Percentiles rank a stretch among this genome's conserved stretches.
These are phyloP conservation scores for Drosophila mimetica DNA, from an alignment of 2,888 invertebrate species.

Conservation along the genomic window DNA sequence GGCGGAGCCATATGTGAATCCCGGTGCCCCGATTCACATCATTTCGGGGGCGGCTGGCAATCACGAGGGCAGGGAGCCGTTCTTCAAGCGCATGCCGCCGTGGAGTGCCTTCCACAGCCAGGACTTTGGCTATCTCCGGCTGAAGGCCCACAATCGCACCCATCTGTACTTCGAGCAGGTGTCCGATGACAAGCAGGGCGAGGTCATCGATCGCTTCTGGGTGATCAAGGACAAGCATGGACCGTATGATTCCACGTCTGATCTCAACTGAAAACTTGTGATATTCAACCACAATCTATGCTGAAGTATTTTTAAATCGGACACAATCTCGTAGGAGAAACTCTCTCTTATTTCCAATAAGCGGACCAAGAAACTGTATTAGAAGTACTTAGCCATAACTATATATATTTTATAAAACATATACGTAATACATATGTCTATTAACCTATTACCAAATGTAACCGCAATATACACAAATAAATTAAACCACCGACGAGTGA, in stretches of 20 bases:
- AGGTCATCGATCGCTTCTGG: constrained; percentile 89
- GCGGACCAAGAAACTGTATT: constrained; percentile 1
- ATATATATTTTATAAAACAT: not conserved
- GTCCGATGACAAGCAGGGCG: constrained; percentile 89
- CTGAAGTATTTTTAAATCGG: not conserved
- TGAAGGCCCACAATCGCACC: constrained; percentile 91
- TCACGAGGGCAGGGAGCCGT: constrained; percentile 92
- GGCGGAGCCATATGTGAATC: constrained; percentile 86
- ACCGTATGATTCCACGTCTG: constrained; percentile 47
- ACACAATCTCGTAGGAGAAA: too few relatives aligned
- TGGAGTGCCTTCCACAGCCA: constrained; percentile 94
- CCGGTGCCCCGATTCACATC: constrained; percentile 95
- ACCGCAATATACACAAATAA: not conserved
- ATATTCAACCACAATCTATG: not conserved
- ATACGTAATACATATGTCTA: not conserved
- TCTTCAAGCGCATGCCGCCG: constrained; percentile 86
- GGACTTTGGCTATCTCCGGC: constrained; percentile 96
- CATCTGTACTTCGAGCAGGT: constrained; percentile 96
- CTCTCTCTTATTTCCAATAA: not conserved
- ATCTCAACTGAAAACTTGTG: constrained; percentile 5
- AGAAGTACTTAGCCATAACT: not conserved
- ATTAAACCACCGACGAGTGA: constrained; percentile 1
- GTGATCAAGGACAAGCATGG: constrained; percentile 86
- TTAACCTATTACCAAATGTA: constrained; percentile 2
- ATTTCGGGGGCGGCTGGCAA: constrained; percentile 95